phyloP scores from a whole-genome alignment of 2,113 vertebrate species.

The Cettia cetti region DNA sequence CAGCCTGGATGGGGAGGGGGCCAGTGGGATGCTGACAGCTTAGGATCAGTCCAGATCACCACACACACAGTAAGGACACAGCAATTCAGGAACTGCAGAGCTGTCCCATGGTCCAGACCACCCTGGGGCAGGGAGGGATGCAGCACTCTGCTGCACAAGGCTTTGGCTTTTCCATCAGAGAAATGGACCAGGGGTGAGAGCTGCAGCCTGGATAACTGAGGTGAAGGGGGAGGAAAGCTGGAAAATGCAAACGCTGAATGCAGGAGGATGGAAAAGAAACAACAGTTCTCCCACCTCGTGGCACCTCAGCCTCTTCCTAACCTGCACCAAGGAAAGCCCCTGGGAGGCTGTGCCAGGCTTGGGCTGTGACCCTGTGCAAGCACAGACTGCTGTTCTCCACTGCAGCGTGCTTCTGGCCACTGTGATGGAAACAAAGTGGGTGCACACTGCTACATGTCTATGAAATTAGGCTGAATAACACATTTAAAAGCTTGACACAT shows the following conservation, averaged over 20 bases:
- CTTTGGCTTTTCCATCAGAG: neutral
- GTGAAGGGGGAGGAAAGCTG: neutral
- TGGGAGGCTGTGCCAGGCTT: neutral
- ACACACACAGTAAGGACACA: neutral
- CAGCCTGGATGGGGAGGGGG: neutral
- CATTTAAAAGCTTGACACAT: neutral
- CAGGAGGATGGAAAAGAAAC: neutral
- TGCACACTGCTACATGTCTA: neutral
- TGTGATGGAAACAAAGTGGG: neutral
- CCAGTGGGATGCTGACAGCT: neutral
- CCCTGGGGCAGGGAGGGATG: neutral
- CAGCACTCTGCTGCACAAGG: neutral
- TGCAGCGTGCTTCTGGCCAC: neutral
- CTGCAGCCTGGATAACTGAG: neutral
- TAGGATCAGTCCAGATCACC: neutral
- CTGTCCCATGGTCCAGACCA: neutral
- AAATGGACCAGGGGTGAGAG: neutral
- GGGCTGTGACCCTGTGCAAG: neutral
- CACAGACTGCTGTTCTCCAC: neutral
- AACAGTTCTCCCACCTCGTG: fast-evolving
- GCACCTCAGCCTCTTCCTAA: neutral
- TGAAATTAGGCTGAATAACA: neutral
- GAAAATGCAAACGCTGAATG: neutral
- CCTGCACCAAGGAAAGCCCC: neutral
- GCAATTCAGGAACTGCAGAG: neutral